Percentiles rank a stretch among this genome's conserved stretches.
Conservation (phyloP, 2,113 vertebrate genomes). For the Jaculus jaculus region DNA sequence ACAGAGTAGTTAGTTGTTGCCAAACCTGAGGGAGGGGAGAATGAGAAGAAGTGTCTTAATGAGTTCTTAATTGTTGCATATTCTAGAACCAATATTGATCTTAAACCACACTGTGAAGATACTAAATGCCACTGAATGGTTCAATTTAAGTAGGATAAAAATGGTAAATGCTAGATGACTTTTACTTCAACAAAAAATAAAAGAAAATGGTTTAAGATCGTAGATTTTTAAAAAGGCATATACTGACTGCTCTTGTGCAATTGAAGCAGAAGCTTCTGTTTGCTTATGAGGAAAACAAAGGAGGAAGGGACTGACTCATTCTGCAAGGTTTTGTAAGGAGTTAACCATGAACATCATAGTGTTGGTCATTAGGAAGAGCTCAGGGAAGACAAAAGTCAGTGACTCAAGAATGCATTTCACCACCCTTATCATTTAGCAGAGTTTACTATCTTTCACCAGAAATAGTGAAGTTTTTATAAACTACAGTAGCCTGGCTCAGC, state of each 20-base stretch:
- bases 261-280: background rate
- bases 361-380: background rate
- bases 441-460: background rate
- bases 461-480: background rate
- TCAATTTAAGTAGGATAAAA: background rate
- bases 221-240: background rate
- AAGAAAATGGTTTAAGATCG: background rate
- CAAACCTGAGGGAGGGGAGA: no score
- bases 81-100: background rate
- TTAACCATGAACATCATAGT: constrained; percentile 26
- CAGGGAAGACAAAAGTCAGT: background rate
- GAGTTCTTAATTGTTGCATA: background rate
- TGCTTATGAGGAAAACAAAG: background rate
- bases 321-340: background rate
- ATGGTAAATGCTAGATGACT: background rate
- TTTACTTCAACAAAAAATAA: background rate
- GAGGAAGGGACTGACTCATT: background rate
- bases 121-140: background rate
- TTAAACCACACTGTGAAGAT: background rate
- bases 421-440: background rate
- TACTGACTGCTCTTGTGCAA: background rate
- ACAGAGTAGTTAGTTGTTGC: background rate
- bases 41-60: background rate
- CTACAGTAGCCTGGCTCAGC: background rate
- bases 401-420: background rate